A percentile compares a stretch with the other conserved stretches of the same genome.
phyloP scores from a whole-genome alignment of 1,140 invertebrate species.

The Sitodiplosis mosellana region DNA sequence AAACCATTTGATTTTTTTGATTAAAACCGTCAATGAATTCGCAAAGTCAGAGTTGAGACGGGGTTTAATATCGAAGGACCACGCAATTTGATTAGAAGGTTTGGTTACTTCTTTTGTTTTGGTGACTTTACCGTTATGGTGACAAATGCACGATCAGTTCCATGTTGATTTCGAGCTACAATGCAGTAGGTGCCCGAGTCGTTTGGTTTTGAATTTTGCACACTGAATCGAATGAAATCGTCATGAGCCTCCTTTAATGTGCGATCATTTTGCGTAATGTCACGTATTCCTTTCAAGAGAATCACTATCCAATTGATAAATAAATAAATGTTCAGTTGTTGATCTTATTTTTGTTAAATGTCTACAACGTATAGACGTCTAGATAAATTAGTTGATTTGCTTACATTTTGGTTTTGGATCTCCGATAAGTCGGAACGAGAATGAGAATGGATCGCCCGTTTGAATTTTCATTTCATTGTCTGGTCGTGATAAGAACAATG shows the following conservation, averaged over 20 bases:
- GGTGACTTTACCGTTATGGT: conserved; percentile 47
- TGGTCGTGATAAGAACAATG: conserved; percentile 57
- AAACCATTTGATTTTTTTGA: too few relatives aligned
- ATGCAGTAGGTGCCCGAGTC: conserved; percentile 92
- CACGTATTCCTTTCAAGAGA: conserved; percentile 69
- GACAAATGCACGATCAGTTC: conserved; percentile 67
- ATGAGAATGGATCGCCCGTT: conserved; percentile 56
- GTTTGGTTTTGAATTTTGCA: conserved; percentile 63
- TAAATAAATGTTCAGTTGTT: neutral
- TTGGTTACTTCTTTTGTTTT: neutral
- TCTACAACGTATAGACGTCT: conserved; percentile 1
- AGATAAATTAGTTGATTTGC: conserved; percentile 2
- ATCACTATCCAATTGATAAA: conserved; percentile 36
- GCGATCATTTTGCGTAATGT: conserved; percentile 58
- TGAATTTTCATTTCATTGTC: conserved; percentile 52
- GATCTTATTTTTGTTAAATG: neutral
- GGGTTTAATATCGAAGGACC: too few relatives aligned
- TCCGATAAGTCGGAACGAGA: conserved; percentile 59
- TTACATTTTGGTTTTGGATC: conserved; percentile 69
- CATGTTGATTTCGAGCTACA: conserved; percentile 75
- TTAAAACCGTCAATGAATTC: neutral
- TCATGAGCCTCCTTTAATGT: conserved; percentile 64
- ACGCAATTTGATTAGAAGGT: too few relatives aligned
- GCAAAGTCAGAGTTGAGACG: too few relatives aligned
- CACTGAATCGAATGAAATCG: conserved; percentile 67